These are phyloP conservation scores for Crotalus tigris DNA, from an alignment of 2,113 vertebrate species.

Conservation along the genomic window DNA sequence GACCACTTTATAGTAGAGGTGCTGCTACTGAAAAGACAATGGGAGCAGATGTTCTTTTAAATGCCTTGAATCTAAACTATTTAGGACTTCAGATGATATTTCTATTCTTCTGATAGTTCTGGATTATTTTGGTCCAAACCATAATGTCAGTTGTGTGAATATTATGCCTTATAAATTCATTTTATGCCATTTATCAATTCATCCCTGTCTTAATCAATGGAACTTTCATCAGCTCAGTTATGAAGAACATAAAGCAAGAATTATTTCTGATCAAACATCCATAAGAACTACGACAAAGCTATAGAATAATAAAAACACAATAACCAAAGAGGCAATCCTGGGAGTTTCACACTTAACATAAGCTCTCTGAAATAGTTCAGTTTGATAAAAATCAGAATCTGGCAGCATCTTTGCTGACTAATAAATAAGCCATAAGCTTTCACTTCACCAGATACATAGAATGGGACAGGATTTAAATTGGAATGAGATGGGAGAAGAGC, in stretches of 20 bases:
- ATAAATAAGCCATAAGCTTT: background rate
- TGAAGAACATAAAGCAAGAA: background rate
- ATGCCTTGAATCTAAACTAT: background rate
- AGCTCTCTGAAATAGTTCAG: background rate
- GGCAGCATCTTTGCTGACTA: background rate
- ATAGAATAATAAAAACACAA: background rate
- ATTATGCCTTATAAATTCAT: background rate
- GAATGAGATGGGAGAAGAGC: background rate
- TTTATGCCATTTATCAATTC: background rate
- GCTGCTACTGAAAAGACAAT: background rate
- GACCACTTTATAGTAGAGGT: background rate
- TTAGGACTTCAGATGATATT: background rate
- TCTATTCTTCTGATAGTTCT: background rate
- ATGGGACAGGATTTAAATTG: background rate
- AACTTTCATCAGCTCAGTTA: background rate
- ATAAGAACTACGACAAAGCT: background rate
- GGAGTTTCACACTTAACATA: background rate
- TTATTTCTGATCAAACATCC: background rate
- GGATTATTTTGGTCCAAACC: background rate
- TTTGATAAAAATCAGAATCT: background rate
- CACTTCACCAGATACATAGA: background rate
- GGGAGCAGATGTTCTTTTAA: background rate
- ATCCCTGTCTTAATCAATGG: background rate
- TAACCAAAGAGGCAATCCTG: background rate
- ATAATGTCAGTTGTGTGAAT: background rate